A percentile compares a stretch with the other conserved stretches of the same genome.
phyloP scores from a whole-genome alignment of 2,888 invertebrate species.

The Buathra laborator region DNA sequence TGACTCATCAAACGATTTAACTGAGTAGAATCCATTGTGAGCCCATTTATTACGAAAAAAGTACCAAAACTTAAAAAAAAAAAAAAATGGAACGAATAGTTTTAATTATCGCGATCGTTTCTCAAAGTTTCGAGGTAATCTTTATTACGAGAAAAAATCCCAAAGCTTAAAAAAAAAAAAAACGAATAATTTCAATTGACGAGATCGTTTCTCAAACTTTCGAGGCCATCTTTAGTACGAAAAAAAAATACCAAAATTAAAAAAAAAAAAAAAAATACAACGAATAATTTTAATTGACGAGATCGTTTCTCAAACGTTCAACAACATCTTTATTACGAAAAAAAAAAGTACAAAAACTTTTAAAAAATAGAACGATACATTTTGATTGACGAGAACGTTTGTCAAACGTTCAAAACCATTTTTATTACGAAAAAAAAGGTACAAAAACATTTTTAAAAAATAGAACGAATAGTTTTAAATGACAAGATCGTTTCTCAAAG shows the following conservation, averaged over 20 bases:
- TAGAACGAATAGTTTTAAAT: not conserved
- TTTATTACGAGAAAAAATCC: not conserved
- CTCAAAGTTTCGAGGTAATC: too few relatives aligned
- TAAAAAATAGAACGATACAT: too few relatives aligned
- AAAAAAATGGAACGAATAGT: too few relatives aligned
- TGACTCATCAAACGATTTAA: slow-evolving; percentile 58
- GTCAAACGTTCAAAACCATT: too few relatives aligned
- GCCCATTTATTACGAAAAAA: not conserved
- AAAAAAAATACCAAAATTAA: not conserved
- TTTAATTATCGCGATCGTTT: too few relatives aligned
- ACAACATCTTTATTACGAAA: too few relatives aligned
- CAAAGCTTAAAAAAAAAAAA: not conserved
- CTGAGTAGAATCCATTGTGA: slow-evolving; percentile 31
- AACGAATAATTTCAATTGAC: not conserved
- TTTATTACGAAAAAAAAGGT: not conserved
- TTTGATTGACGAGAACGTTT: too few relatives aligned
- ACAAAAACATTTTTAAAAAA: not conserved
- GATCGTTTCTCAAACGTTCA: too few relatives aligned
- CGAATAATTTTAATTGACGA: too few relatives aligned
- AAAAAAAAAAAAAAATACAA: not conserved
- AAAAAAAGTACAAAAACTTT: too few relatives aligned
- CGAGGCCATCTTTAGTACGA: not conserved
- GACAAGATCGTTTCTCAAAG: not conserved
- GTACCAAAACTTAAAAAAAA: too few relatives aligned
- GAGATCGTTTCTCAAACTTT: not conserved